These are phyloP conservation scores for Mimachlamys varia DNA, from an alignment of 2,888 invertebrate genomes.

Conservation along the genomic window DNA sequence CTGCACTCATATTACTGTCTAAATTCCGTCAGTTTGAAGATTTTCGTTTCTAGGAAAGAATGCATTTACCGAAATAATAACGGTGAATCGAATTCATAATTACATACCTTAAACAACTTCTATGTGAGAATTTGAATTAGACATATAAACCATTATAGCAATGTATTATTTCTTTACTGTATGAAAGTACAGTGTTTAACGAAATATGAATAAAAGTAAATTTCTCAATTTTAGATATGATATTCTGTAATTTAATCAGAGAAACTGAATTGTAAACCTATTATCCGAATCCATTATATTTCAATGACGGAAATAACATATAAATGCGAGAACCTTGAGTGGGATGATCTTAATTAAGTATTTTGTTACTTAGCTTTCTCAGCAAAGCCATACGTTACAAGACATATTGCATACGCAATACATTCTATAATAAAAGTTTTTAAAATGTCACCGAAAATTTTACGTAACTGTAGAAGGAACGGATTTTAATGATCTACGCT, in stretches of 20 bases:
- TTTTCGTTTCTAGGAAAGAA: no score
- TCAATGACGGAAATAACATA: neutral
- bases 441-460: neutral
- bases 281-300: neutral
- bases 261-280: neutral
- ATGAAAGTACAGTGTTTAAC: neutral
- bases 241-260: neutral
- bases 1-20: no score
- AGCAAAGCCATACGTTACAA: neutral
- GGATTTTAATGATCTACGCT: neutral
- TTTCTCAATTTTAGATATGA: neutral
- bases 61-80: no score
- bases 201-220: neutral
- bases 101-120: neutral
- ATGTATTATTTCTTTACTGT: neutral
- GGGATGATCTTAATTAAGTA: neutral
- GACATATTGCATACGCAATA: neutral
- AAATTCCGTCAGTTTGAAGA: no score
- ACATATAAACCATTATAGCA: neutral
- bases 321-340: neutral
- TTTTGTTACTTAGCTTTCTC: neutral
- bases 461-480: neutral
- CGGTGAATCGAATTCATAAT: no score
- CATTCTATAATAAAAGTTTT: neutral
- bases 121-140: neutral